Evolutionary conservation across 2,113 vertebrate genomes (phyloP), one percentile per base, ranked within the genome.

Genomic region (Hoplias malabaricus): DNA sequence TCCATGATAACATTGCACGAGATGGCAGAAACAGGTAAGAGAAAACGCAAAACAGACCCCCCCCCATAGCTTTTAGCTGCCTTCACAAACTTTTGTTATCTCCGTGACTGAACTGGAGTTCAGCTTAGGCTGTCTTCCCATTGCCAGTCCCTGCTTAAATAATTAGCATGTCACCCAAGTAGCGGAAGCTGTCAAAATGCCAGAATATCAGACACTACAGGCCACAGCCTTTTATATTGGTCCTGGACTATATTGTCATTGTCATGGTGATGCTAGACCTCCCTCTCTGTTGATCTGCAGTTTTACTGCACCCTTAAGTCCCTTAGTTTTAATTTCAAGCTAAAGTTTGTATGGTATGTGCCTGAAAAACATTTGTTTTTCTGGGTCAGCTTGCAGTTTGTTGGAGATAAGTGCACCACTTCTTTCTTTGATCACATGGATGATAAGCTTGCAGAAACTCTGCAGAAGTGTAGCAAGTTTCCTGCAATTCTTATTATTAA

Each of bases 1-100:
- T 99, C 98, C 88, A 99, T 99, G 98, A 99, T 99, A 90, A 98
- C 97, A 7, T 91, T 99, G 88, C 98, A 99, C 56, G 96, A 99
- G 93, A 98, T 98, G 97, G 98, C 98, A 87, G 98, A 99, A 93
- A 99, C 97, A 66, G 98, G 98, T 99, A 94, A 91, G 90, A 67
- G 5, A n/a, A 66, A 34, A 38, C 11, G 9, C 27, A 36, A 14
- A 3, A 29, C 16, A 46, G 4, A 12, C 33, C 14, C 31, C 33
- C 23, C 14, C 5, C 2, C 3, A 14, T 36, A 31, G 31, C 27
- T 19, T n/a, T n/a, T 21, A 0, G 21, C 31, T 42, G 10, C 31
- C 5, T 50, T 36, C 13, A 38, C 31, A 74, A 12, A 25, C 34
- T 4, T 4, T 29, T 65, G 61, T 38, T 27, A 2, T 25, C 5